These are phyloP conservation scores for Bombus breviceps DNA, from an alignment of 1,140 invertebrate genomes.

Conservation along the genomic window DNA sequence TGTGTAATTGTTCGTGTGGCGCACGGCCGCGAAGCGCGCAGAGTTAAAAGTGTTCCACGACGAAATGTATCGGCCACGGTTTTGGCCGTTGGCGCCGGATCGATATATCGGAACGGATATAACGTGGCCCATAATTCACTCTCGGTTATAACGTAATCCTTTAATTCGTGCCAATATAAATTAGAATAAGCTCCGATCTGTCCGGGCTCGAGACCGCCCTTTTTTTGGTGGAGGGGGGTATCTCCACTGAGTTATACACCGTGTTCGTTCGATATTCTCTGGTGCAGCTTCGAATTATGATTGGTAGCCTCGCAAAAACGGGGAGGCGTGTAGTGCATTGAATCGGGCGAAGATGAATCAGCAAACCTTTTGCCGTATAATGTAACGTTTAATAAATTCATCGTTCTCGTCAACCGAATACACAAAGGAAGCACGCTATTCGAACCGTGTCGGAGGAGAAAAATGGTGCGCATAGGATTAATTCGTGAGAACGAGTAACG, in stretches of 20 bases:
- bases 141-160: slow-evolving; percentile 66
- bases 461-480: background rate
- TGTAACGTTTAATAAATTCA: slow-evolving; percentile 44
- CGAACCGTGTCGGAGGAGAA: too few relatives aligned
- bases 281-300: slow-evolving; percentile 28
- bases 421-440: background rate
- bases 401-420: slow-evolving; percentile 1
- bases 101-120: slow-evolving; percentile 63
- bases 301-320: slow-evolving; percentile 6
- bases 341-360: slow-evolving; percentile 24
- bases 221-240: background rate
- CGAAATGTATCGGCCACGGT: slow-evolving; percentile 31
- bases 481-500: background rate
- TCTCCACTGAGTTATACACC: background rate
- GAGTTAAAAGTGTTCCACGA: slow-evolving; percentile 32
- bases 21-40: background rate
- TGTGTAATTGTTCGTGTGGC: slow-evolving; percentile 8
- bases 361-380: background rate
- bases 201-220: slow-evolving; percentile 43
- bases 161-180: slow-evolving; percentile 68
- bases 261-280: slow-evolving; percentile 9
- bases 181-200: slow-evolving; percentile 60
- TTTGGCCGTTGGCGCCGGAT: slow-evolving; percentile 36
- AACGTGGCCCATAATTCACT: slow-evolving; percentile 60
- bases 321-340: slow-evolving; percentile 8